Conservation (phyloP, 1,140 invertebrate species). For the Pseudomyrmex sp. region DNA sequence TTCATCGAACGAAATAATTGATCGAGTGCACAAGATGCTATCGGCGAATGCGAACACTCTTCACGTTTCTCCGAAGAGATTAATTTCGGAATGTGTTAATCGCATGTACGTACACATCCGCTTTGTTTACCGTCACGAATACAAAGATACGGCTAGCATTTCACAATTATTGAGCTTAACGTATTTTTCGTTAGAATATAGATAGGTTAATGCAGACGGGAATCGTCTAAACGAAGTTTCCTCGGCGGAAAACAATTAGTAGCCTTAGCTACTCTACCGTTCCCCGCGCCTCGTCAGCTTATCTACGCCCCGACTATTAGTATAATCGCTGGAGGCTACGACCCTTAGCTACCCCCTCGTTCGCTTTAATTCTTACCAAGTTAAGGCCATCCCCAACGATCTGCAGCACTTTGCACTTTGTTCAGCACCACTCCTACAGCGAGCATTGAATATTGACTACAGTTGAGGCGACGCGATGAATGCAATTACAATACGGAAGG, state of each 20-base stretch:
- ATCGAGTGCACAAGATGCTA: conserved; percentile 11
- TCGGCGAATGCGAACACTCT: background rate
- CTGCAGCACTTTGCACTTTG: conserved; percentile 61
- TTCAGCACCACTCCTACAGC: conserved; percentile 48
- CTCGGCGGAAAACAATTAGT: conserved; percentile 73
- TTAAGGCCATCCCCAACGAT: conserved; percentile 67
- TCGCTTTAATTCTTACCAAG: conserved; percentile 76
- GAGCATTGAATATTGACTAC: conserved; percentile 41
- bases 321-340: conserved; percentile 75
- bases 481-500: conserved; percentile 12
- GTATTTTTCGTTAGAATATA: conserved; percentile 55
- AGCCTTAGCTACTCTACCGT: conserved; percentile 50
- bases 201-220: conserved; percentile 48
- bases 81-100: conserved; percentile 33
- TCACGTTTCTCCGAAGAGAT: background rate
- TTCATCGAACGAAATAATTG: background rate
- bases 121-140: conserved; percentile 8
- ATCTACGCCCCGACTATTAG: conserved; percentile 77
- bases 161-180: conserved; percentile 24
- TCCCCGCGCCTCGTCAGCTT: conserved; percentile 66
- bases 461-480: conserved; percentile 19
- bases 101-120: background rate
- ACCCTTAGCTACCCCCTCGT: conserved; percentile 72
- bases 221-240: conserved; percentile 72
- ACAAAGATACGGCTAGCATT: background rate